phyloP scores from a whole-genome alignment of 2,113 vertebrate genomes.

The Otolemur garnettii region DNA sequence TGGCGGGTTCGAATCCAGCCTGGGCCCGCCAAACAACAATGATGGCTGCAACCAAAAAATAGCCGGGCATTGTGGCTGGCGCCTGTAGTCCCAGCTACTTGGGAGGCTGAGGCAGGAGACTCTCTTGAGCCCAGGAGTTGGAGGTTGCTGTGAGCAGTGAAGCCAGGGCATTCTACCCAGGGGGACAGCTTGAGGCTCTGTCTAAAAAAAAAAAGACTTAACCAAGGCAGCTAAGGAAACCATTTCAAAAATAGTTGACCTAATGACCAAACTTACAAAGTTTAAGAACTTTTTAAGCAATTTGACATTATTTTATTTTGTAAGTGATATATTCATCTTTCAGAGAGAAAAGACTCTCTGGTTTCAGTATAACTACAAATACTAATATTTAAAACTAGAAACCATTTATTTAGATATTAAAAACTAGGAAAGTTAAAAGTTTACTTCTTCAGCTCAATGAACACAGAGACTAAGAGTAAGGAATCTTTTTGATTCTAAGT shows the following conservation, averaged over 20 bases:
- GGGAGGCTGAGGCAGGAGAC: too few species aligned
- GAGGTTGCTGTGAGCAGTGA: too few species aligned
- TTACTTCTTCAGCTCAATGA: not conserved
- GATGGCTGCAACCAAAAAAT: too few species aligned
- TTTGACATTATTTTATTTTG: slow-evolving; percentile 52
- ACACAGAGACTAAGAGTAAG: not conserved
- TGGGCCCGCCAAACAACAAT: too few species aligned
- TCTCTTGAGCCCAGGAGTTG: too few species aligned
- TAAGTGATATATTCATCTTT: slow-evolving; percentile 7
- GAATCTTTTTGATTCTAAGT: not conserved
- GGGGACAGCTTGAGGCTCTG: too few species aligned
- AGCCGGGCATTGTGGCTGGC: too few species aligned
- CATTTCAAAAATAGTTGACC: not conserved
- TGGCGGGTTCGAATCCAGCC: too few species aligned
- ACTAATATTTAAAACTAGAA: slow-evolving; percentile 42
- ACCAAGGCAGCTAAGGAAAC: not conserved
- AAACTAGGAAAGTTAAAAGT: not conserved
- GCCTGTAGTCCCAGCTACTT: too few species aligned
- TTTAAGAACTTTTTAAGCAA: not conserved
- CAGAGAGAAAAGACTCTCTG: not conserved
- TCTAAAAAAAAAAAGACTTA: too few species aligned
- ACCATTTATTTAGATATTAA: not conserved
- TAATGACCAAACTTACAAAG: not conserved
- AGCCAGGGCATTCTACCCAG: too few species aligned
- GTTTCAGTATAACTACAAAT: slow-evolving; percentile 37